phyloP scores from a whole-genome alignment of 64 coral and sea anemone genomes.

The Acropora tenuis region DNA sequence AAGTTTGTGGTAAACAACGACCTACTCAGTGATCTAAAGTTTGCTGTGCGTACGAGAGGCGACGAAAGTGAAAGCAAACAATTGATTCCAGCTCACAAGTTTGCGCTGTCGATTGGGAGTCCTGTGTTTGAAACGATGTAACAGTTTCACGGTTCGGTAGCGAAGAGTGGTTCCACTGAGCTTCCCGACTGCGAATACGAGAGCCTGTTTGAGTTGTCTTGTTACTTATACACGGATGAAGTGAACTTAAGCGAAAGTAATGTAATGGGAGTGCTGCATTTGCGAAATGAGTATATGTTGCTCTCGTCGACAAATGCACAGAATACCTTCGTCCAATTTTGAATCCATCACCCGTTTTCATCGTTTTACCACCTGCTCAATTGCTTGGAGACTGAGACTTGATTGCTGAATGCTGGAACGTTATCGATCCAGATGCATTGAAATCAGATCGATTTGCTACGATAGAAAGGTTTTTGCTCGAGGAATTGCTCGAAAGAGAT shows the following conservation, averaged over 20 bases:
- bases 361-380: slow-evolving; percentile 43
- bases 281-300: slow-evolving; percentile 48
- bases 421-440: slow-evolving; percentile 56
- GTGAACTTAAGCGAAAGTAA: slow-evolving; percentile 28
- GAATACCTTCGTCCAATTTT: slow-evolving; percentile 31
- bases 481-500: slow-evolving; percentile 55
- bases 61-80: not conserved
- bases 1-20: slow-evolving; percentile 71
- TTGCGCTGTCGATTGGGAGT: slow-evolving; percentile 61
- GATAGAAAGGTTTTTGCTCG: slow-evolving; percentile 63
- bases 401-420: slow-evolving; percentile 53
- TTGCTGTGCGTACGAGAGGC: slow-evolving; percentile 12
- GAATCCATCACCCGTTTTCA: slow-evolving; percentile 48
- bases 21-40: slow-evolving; percentile 64
- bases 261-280: slow-evolving; percentile 58
- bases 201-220: slow-evolving; percentile 66
- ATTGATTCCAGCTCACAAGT: slow-evolving; percentile 65
- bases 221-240: slow-evolving; percentile 67
- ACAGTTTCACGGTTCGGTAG: slow-evolving; percentile 40
- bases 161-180: slow-evolving; percentile 48
- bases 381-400: slow-evolving; percentile 40
- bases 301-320: slow-evolving; percentile 45
- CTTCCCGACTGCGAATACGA: slow-evolving; percentile 58
- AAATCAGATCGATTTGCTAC: slow-evolving; percentile 28
- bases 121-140: slow-evolving; percentile 57